Base-by-base conservation (phyloP, 30 jellyfish, hydroid and myxozoan species). In the Catostylus mosaicus region DNA sequence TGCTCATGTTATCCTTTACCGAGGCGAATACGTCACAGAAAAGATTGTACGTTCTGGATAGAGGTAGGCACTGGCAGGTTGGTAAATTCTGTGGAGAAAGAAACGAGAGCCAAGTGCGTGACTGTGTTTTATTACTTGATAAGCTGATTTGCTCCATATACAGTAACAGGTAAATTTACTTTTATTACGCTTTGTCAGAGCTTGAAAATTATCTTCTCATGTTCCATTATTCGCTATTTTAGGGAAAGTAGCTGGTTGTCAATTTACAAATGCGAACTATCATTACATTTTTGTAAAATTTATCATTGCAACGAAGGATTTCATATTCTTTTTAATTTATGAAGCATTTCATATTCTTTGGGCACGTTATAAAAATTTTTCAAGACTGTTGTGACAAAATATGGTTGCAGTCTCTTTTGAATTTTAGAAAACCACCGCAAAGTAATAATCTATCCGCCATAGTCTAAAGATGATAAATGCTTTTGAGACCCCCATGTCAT, bases 41-140 rank as follows among this genome's bases (percentile, higher is more conserved):
- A 22, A 35, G 82, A 30, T 7, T 64, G 50, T 78, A 45, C 37
- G 18, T 40, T 63, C 82, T 78, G 9, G 82, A 78, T 46, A 78
- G 33, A 62, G 89, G 89, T 29, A 64, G 74, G 70, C 54, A 30
- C 56, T 78, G 89, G 89, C 73, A 63, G 29, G 57, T 48, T 46
- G 73, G 89, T 22, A 38, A 64, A 16, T 30, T 31, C 14, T 18
- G 38, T 29, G 5, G 16, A 2, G 89, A 64, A 62, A 31, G n/a
- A 34, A 63, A 64, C 20, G 57, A 46, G 54, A 45, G 54, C 32
- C 82, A 78, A 6, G 12, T 76, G 31, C 31, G 30, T 20, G 32
- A 59, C 31, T 30, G 32, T 60, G 20, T 76, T 5, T 18, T 26
- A 31, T 31, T 76, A 31, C 46, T 76, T n/a, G 75, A 76, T 54